phyloP scores from a whole-genome alignment of 2,888 invertebrate species.

The Portevinia maculata region DNA sequence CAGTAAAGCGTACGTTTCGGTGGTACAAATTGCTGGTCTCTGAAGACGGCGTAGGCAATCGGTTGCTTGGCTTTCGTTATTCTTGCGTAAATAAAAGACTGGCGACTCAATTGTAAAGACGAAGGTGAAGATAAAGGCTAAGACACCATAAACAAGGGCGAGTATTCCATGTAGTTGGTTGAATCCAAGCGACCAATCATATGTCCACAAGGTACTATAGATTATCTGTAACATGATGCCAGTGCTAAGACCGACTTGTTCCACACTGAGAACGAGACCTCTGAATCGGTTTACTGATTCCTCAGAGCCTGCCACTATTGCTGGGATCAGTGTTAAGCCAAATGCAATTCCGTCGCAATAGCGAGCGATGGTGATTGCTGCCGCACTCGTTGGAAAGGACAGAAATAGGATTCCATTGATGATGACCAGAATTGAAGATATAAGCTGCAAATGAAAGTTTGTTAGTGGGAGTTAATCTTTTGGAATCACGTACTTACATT shows the following conservation, averaged over 20 bases:
- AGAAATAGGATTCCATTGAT: constrained; percentile 77
- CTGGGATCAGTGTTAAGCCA: constrained; percentile 77
- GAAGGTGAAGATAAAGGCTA: constrained; percentile 70
- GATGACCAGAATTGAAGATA: constrained; percentile 66
- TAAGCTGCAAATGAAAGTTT: neutral
- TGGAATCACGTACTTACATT: constrained; percentile 19
- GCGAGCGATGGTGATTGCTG: constrained; percentile 76
- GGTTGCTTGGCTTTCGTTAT: constrained; percentile 77
- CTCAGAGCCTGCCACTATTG: constrained; percentile 78
- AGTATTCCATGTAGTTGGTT: constrained; percentile 77
- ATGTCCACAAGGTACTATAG: constrained; percentile 63
- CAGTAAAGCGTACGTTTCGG: constrained; percentile 77
- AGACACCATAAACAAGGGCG: constrained; percentile 74
- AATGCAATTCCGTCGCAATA: constrained; percentile 78
- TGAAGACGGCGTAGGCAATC: constrained; percentile 78
- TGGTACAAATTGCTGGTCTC: constrained; percentile 74
- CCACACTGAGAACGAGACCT: constrained; percentile 75
- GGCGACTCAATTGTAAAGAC: constrained; percentile 78
- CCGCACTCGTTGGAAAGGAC: constrained; percentile 60
- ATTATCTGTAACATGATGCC: constrained; percentile 77
- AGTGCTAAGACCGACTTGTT: constrained; percentile 76
- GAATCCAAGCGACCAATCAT: neutral
- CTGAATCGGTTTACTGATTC: constrained; percentile 73
- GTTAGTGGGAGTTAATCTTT: too few relatives aligned
- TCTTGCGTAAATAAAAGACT: constrained; percentile 75